Evolutionary conservation across 2,888 invertebrate species (phyloP), one percentile per base, ranked within the genome.

Genomic region (Tipula confusa): DNA sequence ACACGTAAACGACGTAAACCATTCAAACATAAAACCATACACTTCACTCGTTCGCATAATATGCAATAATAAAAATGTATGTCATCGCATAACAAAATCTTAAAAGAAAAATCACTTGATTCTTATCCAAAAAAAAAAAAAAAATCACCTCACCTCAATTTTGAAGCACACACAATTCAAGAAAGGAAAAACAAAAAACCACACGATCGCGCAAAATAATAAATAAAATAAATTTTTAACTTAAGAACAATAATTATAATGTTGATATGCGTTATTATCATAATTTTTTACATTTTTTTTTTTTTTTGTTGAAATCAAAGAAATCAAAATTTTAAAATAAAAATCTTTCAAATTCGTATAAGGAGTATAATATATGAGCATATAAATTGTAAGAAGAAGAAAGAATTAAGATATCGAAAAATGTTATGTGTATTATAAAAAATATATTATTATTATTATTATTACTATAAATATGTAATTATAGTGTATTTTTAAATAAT

Each of bases 261-360:
- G 64, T 64, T 64, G 64, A 64, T 64, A 64, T 64, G 64, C 64
- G 64, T 64, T 64, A 64, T 64, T 64, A 64, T 64, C 64, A 64
- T 64, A 64, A 64, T 64, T 64, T 64, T 64, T n/a, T n/a, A n/a
- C n/a, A n/a, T n/a, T n/a, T n/a, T 48, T 48, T 48, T 43, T 43
- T 43, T 15, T 43, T 64, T 64, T 24, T 64, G 64, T 64, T 64
- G 64, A 64, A 64, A 64, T 64, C 64, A 64, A 64, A 64, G 64
- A 64, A 64, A 64, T 64, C 64, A 64, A 64, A 64, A 64, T 24
- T 7, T 64, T 24, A 24, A 18, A 64, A 43, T 9, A 64, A 64
- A 64, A 24, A 64, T 64, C 64, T 43, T 43, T 64, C 24, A 64
- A 64, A 64, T 64, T 64, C 48, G 9, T 64, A 64, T 24, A 64